Evolutionary conservation across 1,140 invertebrate genomes (phyloP).

Genomic region (Camponotus vicinus): DNA sequence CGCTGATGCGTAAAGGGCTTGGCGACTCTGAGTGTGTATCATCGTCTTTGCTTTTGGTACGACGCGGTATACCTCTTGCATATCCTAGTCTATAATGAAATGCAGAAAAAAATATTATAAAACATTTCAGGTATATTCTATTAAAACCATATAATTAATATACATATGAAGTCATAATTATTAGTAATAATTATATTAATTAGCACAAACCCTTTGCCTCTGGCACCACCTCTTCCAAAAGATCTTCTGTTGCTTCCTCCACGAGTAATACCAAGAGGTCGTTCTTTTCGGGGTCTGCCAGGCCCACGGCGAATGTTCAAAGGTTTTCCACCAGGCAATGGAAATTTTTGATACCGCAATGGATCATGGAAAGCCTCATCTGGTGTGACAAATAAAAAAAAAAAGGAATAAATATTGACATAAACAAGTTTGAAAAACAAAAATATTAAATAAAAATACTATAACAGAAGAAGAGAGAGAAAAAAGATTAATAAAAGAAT

Average conservation of each 20-base stretch:
- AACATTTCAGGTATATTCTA: neutral
- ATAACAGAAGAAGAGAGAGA: too few species aligned
- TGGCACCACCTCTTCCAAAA: slow-evolving; percentile 82
- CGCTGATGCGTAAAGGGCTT: slow-evolving; percentile 82
- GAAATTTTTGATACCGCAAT: slow-evolving; percentile 83
- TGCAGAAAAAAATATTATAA: neutral
- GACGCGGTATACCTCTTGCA: slow-evolving; percentile 82
- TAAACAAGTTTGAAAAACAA: neutral
- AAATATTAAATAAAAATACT: neutral
- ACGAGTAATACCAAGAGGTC: slow-evolving; percentile 82
- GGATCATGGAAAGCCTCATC: slow-evolving; percentile 84
- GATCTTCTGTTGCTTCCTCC: slow-evolving; percentile 80
- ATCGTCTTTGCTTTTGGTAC: slow-evolving; percentile 85
- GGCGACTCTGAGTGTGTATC: slow-evolving; percentile 85
- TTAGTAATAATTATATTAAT: neutral
- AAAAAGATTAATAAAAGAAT: too few species aligned
- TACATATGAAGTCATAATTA: neutral
- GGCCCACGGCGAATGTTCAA: slow-evolving; percentile 89
- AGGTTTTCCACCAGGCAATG: slow-evolving; percentile 87
- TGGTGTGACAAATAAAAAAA: slow-evolving; percentile 79
- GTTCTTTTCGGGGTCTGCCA: slow-evolving; percentile 90
- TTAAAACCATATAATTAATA: neutral
- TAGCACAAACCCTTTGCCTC: slow-evolving; percentile 82
- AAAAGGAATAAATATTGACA: slow-evolving; percentile 30
- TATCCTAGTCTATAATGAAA: slow-evolving; percentile 80